Evolutionary conservation across 2,797 vertebrate species (phyloP).

Genomic region (Peromyscus attwateri): DNA sequence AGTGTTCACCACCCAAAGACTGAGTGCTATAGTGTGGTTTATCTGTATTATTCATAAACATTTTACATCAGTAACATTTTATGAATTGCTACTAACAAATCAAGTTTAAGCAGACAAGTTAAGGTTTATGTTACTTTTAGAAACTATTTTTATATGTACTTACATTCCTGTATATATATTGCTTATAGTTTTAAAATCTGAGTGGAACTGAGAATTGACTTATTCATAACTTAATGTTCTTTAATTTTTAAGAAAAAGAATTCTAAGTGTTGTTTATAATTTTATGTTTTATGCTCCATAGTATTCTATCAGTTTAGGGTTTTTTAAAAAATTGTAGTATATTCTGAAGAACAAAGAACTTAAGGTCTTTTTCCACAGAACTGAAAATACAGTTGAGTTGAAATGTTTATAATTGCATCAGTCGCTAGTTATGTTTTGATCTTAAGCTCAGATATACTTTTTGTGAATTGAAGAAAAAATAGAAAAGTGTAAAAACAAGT

Average conservation of each 20-base stretch:
- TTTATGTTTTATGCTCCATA: slow-evolving; percentile 35
- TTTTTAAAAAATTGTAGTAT: not conserved
- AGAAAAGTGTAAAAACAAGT: slow-evolving; percentile 51
- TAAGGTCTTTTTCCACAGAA: slow-evolving; percentile 30
- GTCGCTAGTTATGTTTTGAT: slow-evolving; percentile 31
- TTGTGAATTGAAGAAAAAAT: slow-evolving; percentile 58
- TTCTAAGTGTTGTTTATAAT: slow-evolving; percentile 10
- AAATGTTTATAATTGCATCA: slow-evolving; percentile 38
- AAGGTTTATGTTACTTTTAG: not conserved
- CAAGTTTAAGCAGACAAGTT: slow-evolving; percentile 30
- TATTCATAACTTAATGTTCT: slow-evolving; percentile 18
- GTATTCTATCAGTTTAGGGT: not conserved
- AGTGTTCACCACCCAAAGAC: not conserved
- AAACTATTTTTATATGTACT: slow-evolving; percentile 35
- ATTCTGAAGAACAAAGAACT: not conserved
- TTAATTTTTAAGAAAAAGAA: slow-evolving; percentile 14
- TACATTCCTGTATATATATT: slow-evolving; percentile 25
- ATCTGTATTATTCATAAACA: not conserved
- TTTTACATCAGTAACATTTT: slow-evolving; percentile 20
- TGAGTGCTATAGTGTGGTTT: not conserved
- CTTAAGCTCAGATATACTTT: slow-evolving; percentile 40
- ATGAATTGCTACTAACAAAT: slow-evolving; percentile 18
- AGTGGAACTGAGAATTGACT: not conserved
- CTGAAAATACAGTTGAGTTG: slow-evolving; percentile 50
- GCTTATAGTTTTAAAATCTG: slow-evolving; percentile 45